phyloP scores from a whole-genome alignment of 2,113 vertebrate species.

The Dolichotis patagonum region DNA sequence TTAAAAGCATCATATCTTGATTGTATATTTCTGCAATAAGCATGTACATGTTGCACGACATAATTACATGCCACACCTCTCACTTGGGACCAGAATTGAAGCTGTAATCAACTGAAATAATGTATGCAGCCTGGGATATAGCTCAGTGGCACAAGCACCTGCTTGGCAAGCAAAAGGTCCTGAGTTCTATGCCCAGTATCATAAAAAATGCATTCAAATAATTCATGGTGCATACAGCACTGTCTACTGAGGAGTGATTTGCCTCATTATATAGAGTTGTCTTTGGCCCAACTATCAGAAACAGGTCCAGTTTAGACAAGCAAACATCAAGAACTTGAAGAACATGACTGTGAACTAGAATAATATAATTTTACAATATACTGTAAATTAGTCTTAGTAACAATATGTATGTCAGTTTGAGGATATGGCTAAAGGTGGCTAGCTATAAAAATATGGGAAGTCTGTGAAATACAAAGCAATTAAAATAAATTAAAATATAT shows the following conservation, averaged over 20 bases:
- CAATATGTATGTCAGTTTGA: not conserved
- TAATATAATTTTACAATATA: not conserved
- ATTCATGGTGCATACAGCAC: accelerated
- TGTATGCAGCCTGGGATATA: not conserved
- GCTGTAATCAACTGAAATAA: not conserved
- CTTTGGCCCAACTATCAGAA: not conserved
- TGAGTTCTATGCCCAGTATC: too few relatives aligned
- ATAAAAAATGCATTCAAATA: not conserved
- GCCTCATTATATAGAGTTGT: not conserved
- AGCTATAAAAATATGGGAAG: not conserved
- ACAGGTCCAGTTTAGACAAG: slow-evolving; percentile 4
- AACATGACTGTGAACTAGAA: not conserved
- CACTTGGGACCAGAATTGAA: not conserved
- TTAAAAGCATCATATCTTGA: not conserved
- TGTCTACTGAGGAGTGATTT: not conserved
- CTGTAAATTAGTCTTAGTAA: not conserved
- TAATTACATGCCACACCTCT: not conserved
- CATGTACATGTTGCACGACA: too few relatives aligned
- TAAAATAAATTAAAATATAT: not conserved
- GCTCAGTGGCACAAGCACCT: too few relatives aligned
- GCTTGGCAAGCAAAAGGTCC: too few relatives aligned
- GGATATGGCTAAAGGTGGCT: not conserved
- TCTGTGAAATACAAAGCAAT: not conserved
- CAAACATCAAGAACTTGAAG: not conserved
- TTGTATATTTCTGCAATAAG: not conserved